These are phyloP conservation scores for Crypturellus undulatus DNA, from an alignment of 2,113 vertebrate genomes.

Conservation along the genomic window DNA sequence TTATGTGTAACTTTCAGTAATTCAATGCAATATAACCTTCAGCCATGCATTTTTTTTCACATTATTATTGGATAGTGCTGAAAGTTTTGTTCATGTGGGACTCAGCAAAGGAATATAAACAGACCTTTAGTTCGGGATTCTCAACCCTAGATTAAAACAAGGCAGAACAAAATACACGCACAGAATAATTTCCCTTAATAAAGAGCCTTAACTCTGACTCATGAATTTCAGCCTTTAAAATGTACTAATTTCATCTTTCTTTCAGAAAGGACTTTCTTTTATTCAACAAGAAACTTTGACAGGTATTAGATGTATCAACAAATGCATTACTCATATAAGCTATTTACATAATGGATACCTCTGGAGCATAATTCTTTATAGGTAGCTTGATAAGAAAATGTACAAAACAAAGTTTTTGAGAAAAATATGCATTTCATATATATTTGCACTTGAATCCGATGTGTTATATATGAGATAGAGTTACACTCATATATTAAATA, in stretches of 20 bases:
- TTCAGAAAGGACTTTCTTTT: background rate
- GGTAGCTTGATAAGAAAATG: background rate
- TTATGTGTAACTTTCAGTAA: background rate
- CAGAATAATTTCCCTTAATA: background rate
- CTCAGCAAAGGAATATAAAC: background rate
- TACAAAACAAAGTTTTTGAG: background rate
- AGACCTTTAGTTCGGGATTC: background rate
- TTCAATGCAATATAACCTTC: background rate
- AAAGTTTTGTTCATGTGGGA: background rate
- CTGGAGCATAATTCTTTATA: background rate
- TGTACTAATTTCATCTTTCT: background rate
- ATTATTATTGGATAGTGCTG: background rate
- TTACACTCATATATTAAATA: background rate
- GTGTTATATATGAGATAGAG: background rate
- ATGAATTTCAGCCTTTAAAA: background rate
- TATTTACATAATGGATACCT: constrained; percentile 6
- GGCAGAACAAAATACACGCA: background rate
- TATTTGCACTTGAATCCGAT: background rate
- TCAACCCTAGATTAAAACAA: background rate
- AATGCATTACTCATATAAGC: background rate
- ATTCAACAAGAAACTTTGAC: background rate
- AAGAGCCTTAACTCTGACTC: background rate
- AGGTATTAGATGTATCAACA: background rate
- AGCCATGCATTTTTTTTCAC: background rate
- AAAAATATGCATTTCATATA: background rate